Evolutionary conservation across 2,888 invertebrate species (phyloP).

Genomic region (Lamellibrachia satsuma): DNA sequence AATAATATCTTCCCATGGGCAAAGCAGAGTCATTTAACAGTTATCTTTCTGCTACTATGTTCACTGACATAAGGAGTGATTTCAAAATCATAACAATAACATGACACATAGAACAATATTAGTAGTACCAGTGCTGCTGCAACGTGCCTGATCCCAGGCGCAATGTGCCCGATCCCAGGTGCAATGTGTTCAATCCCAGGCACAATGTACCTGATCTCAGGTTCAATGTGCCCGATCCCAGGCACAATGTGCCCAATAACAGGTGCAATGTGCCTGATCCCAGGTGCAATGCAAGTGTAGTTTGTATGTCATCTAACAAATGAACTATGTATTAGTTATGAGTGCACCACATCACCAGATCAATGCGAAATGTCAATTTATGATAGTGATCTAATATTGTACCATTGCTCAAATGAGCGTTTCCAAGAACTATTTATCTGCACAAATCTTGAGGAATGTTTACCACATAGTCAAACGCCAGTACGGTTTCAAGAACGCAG

Average conservation of each 20-base stretch:
- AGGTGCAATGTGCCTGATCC: neutral
- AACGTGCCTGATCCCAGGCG: no score
- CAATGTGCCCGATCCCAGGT: no score
- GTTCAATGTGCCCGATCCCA: no score
- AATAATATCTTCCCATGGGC: no score
- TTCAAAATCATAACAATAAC: slow-evolving; percentile 18
- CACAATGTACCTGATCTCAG: no score
- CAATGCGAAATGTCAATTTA: neutral
- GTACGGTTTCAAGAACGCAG: neutral
- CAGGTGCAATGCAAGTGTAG: slow-evolving; percentile 13
- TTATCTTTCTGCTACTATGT: neutral
- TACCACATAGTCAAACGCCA: neutral
- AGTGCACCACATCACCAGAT: slow-evolving; percentile 19
- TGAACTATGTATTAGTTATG: slow-evolving; percentile 24
- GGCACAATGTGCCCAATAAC: no score
- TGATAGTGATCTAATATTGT: slow-evolving; percentile 22
- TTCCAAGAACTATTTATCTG: neutral
- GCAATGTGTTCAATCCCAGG: no score
- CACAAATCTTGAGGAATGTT: neutral
- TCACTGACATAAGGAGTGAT: neutral
- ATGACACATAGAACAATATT: slow-evolving; percentile 17
- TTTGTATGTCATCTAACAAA: slow-evolving; percentile 22
- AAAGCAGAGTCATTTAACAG: neutral
- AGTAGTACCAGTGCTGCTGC: neutral
- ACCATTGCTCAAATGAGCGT: neutral